Base-by-base conservation (phyloP, 1,140 invertebrate genomes). In the Drosophila bifasciata region DNA sequence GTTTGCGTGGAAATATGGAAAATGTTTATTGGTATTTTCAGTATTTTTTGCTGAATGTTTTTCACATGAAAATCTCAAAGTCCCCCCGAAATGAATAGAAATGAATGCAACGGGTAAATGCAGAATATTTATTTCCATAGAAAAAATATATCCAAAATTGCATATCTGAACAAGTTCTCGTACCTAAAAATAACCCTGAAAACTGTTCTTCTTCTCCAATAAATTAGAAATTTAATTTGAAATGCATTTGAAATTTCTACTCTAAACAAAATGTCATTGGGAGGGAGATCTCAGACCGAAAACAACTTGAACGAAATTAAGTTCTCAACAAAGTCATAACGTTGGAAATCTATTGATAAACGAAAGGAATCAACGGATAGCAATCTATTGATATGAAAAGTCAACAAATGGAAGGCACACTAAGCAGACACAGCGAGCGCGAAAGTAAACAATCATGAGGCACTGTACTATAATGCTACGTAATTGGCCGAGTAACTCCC, bases 401-500 rank as follows among this genome's bases (percentile, higher is more conserved):
- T 39, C 59, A 67, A 64, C 59, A 52, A 63, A 51, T 51, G 40
- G 51, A 51, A 63, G 45, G 44, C 58, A 43, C 62, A 62, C 28
- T 9, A 51, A 15, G 55, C 41, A 39, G 36, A 11, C 52, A 21
- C 40, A 9, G 48, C 17, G 43, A 23, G 25, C 59, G 45, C 45
- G 43, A 41, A 68, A 17, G 43, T 56, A 68, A 68, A 67, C 67
- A 75, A 57, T 63, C 55, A 70, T 39, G 60, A 55, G 52, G 73
- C 69, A 67, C 50, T 55, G 23, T n/a, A 71, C 39, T 25, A 63
- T 76, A 59, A 66, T 85, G 76, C 51, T 45, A 11, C 3, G 73
- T 75, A 88, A 81, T 81, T 88, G 76, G 73, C 63, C 70, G 76
- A 80, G 67, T 72, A 84, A 85, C 62, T 86, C 61, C 67, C 78